Evolutionary conservation across 2,113 vertebrate species (phyloP).

Genomic region (Rhipidura dahli): DNA sequence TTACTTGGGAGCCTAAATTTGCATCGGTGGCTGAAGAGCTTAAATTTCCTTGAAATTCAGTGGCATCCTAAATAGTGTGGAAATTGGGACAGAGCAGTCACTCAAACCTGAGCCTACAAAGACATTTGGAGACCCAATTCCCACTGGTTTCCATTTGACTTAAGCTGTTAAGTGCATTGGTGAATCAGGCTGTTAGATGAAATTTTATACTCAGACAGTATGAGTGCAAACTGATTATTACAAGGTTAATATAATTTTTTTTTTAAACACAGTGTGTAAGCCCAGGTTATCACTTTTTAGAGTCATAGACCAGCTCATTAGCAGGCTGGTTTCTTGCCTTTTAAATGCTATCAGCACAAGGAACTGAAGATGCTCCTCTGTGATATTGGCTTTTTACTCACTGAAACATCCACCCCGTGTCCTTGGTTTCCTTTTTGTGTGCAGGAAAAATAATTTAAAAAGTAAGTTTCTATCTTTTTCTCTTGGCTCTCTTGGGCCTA

Average conservation of each 20-base stretch:
- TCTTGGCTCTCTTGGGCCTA: not conserved
- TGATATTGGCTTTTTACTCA: not conserved
- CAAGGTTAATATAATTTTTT: not conserved
- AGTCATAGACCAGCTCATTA: not conserved
- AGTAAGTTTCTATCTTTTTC: not conserved
- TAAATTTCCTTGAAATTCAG: conserved; percentile 23
- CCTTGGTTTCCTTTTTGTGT: not conserved
- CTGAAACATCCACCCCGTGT: not conserved
- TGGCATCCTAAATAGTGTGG: not conserved
- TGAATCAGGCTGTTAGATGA: not conserved
- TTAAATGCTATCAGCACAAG: not conserved
- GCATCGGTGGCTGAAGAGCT: not conserved
- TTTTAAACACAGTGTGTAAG: not conserved
- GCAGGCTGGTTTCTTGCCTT: not conserved
- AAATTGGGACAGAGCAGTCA: not conserved
- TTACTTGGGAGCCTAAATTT: conserved; percentile 24
- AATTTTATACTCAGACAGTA: not conserved
- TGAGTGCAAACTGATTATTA: not conserved
- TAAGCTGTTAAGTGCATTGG: not conserved
- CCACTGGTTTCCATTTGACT: not conserved
- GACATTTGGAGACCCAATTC: not conserved
- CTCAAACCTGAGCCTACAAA: conserved; percentile 17
- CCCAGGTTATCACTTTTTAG: not conserved
- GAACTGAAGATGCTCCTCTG: not conserved
- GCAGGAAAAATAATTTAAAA: not conserved